Base-by-base conservation (phyloP, 2,797 vertebrate species). In the Anguilla megastoma region DNA sequence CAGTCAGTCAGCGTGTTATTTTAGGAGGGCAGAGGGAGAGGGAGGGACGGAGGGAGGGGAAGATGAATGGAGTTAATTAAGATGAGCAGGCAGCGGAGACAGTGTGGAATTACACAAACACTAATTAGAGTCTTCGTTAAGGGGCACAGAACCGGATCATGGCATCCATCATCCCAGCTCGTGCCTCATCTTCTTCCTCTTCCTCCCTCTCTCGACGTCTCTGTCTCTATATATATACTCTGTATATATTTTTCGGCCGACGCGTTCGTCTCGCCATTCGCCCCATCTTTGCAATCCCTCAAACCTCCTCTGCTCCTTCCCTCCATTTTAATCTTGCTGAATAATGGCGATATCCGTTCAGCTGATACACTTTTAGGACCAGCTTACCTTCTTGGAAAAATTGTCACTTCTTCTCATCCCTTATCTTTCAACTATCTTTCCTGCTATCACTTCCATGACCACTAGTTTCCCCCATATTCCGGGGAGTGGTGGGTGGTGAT, bases 41-140 rank as follows among this genome's bases (percentile, higher is more conserved):
- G 66, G 60, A 69, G 86, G 60, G 7, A 94, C 93, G 91, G 91
- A 94, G 95, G 94, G 94, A 96, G 95, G 94, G 89, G 94, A 97
- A 96, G 96, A 97, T 97, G 96, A 96, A 97, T 97, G 96, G 96
- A 94, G 95, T 96, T 97, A 97, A 97, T 97, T 97, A 96, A 96
- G 96, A 97, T 91, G 95, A 96, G 95, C 96, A 96, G 96, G 95
- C 95, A 91, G 95, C 94, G 94, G 95, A 96, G 96, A 96, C 96
- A 96, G 95, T 96, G 96, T 95, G 95, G 96, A 96, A 97, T 97
- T 97, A 96, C 96, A 96, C 96, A 96, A 96, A 96, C 95, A 96
- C 95, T 96, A 96, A 96, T 96, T 96, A 96, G 95, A 96, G 95
- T 95, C 94, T 96, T 96, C 95, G 96, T 96, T 96, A 96, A 95